Evolutionary conservation across 2,888 invertebrate genomes (phyloP), one percentile per base, ranked within the genome.

Genomic region (Autographa gamma): DNA sequence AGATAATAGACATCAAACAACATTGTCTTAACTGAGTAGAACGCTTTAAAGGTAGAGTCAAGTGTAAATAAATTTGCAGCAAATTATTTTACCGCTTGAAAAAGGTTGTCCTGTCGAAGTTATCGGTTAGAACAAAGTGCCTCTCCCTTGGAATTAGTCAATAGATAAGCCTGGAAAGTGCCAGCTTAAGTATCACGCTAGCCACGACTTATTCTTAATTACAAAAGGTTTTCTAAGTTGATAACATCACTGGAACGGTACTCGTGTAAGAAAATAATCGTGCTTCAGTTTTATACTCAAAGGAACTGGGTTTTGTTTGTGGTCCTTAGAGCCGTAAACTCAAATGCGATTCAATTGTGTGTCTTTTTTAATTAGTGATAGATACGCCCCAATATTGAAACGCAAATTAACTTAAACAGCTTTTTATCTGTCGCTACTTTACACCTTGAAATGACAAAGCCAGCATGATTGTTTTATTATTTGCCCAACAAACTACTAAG

Each of bases 131-230:
- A 79, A 79, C 70, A 76, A 71, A 80, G 66, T 67, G 59, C 60
- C 71, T 70, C 68, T 63, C 43, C 74, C 62, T 62, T 63, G 43
- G 74, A 79, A 77, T 74, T 71, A 74, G 67, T 79, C 74, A 80
- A 65, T 7, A 60, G 80, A 79, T 79, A 80, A 77, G 60, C 38
- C 31, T 66, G 52, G 77, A 74, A 71, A 74, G 74, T 74, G 71
- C 64, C 66, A 71, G 66, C 31, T 71, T 69, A 75, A 70, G 65
- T 79, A 66, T 69, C 79, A 69, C 38, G 69, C 65, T 69, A 63
- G 63, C 76, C 70, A 76, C 73, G 80, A 79, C 63, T 68, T 63
- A 74, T 78, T 78, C 79, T 77, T 79, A 77, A 74, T 77, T 77
- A 75, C 79, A 67, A 73, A 79, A 69, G 79, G 71, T 66, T 79